phyloP scores from a whole-genome alignment of 2,797 vertebrate species.

The Halcyon badia region DNA sequence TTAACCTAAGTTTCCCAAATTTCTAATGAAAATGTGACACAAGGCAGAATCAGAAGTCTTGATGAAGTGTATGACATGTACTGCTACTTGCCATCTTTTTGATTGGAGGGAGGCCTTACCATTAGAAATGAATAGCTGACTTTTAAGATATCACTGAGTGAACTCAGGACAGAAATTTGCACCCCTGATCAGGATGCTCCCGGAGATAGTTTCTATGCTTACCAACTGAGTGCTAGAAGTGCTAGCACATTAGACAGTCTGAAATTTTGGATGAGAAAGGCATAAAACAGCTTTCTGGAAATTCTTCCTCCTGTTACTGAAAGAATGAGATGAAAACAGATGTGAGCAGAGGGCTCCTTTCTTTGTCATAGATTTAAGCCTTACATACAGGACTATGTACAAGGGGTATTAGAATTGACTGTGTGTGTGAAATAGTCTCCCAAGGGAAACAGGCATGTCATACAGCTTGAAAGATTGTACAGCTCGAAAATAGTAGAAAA shows the following conservation, averaged over 20 bases:
- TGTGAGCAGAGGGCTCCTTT: neutral
- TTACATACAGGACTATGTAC: neutral
- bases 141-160: neutral
- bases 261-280: neutral
- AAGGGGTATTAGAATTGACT: neutral
- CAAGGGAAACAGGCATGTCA: neutral
- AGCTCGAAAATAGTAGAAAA: conserved; percentile 53
- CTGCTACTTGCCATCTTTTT: neutral
- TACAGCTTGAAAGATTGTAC: conserved; percentile 13
- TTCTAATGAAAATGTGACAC: neutral
- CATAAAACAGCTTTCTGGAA: neutral
- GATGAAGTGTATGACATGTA: neutral
- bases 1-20: neutral
- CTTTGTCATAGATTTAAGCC: neutral
- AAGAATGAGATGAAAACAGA: neutral
- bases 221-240: neutral
- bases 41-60: neutral
- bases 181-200: neutral
- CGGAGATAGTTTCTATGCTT: neutral
- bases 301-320: neutral
- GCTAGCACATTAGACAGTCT: neutral
- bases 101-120: neutral
- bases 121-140: neutral
- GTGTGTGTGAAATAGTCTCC: neutral
- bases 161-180: neutral